Base-by-base conservation (phyloP, 2,113 vertebrate species). In the Pica pica region DNA sequence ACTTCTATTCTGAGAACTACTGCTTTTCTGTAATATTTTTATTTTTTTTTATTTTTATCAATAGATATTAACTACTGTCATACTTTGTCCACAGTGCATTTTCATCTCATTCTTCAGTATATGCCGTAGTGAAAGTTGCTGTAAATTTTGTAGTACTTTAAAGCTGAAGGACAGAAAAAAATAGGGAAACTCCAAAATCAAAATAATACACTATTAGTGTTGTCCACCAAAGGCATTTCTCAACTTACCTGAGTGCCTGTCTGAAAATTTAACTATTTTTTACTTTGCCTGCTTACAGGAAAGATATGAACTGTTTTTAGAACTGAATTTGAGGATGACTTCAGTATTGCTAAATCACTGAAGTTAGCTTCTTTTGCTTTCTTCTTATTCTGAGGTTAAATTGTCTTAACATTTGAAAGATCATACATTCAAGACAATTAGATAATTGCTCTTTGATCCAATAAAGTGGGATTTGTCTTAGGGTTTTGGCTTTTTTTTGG, bases 91-190 rank as follows among this genome's bases (percentile, higher is more conserved):
- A 28, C 80, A 94, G 89, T 91, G 84, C 93, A 77, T 91, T 88
- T 87, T 96, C 96, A 93, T 97, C 97, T 96, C 96, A 78, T 91
- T 89, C 33, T 95, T 87, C 55, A 13, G 76, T 83, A 64, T 41
- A 37, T 44, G 24, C 44, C 79, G 53, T 79, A 87, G 44, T 75
- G 11, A 6, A 82, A 73, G 55, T 65, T 89, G 37, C 74, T 89
- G 26, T 89, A 64, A 65, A 50, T 75, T 91, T 57, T 77, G 18
- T 88, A 63, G 23, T 67, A 28, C 44, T 75, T 78, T 22, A 35
- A 84, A 94, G 37, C 13, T 87, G 37, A 85, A 87, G 55, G 55
- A 61, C 50, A 53, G 11, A 42, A 15, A 76, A 78, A 78, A 42
- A 33, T 28, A 30, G 22, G 18, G 52, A 80, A 90, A 81, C 28